These are phyloP conservation scores for Dendrophyllia cribrosa DNA, from an alignment of 64 coral and sea anemone species.

Conservation along the genomic window DNA sequence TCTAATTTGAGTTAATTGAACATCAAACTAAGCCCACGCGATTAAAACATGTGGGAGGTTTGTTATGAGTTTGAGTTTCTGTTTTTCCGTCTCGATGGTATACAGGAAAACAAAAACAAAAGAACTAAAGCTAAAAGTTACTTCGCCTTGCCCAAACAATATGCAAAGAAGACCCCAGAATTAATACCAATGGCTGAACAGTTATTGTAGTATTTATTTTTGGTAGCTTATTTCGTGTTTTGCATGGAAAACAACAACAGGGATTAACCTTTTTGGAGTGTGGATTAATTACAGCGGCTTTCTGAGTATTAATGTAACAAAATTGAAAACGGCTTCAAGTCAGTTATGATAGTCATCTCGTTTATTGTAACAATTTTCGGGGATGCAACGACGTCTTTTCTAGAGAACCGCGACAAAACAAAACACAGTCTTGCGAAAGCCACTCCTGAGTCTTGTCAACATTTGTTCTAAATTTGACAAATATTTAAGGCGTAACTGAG, in stretches of 20 bases:
- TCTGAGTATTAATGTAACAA: neutral
- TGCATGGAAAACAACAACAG: too few species aligned
- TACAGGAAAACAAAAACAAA: neutral
- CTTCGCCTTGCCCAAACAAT: neutral
- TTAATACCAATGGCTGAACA: neutral
- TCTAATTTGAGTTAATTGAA: slow-evolving; percentile 4
- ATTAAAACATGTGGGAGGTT: neutral
- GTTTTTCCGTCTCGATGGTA: neutral
- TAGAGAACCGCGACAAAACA: neutral
- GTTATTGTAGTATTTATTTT: too few species aligned
- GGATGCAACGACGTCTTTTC: neutral
- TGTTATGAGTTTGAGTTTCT: neutral
- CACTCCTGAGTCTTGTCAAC: slow-evolving; percentile 2
- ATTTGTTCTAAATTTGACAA: neutral
- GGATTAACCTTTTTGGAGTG: neutral
- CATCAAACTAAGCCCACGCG: neutral
- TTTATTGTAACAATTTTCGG: neutral
- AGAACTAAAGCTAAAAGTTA: neutral
- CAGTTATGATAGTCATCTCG: too few species aligned
- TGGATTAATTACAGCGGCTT: neutral
- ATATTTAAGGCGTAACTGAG: slow-evolving; percentile 27
- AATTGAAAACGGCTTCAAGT: neutral
- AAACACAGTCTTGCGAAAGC: neutral
- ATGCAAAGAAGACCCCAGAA: neutral
- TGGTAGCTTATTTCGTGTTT: too few species aligned